Evolutionary conservation across 2,888 invertebrate genomes (phyloP).

Genomic region (Ectemnius continuus): DNA sequence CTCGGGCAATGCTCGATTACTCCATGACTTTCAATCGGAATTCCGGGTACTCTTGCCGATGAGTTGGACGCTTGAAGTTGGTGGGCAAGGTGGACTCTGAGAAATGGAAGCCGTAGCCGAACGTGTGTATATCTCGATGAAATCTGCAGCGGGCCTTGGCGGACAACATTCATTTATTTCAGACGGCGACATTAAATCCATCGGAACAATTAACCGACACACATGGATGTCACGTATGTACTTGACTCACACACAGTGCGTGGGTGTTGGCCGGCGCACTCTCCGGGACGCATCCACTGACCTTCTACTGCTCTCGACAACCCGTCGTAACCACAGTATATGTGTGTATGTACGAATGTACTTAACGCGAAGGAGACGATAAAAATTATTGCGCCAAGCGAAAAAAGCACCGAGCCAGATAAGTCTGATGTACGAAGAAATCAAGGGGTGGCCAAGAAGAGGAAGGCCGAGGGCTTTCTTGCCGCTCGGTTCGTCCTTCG

Average conservation of each 20-base stretch:
- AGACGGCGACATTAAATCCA: slow-evolving; percentile 64
- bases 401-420: too few species aligned
- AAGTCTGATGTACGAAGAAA: too few species aligned
- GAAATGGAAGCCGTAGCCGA: slow-evolving; percentile 57
- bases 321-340: too few species aligned
- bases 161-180: slow-evolving; percentile 63
- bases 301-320: slow-evolving; percentile 12
- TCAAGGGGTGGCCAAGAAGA: too few species aligned
- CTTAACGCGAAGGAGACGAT: too few species aligned
- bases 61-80: too few species aligned
- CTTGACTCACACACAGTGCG: slow-evolving; percentile 38
- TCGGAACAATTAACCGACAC: slow-evolving; percentile 66
- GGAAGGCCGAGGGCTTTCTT: too few species aligned
- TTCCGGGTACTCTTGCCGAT: too few species aligned
- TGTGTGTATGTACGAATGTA: too few species aligned
- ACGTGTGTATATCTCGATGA: slow-evolving; percentile 45
- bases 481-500: too few species aligned
- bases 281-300: slow-evolving; percentile 14
- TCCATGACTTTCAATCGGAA: neutral
- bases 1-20: too few species aligned
- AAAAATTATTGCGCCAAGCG: neutral
- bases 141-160: slow-evolving; percentile 38
- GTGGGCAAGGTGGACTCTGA: slow-evolving; percentile 8
- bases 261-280: slow-evolving; percentile 43
- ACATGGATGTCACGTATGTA: too few species aligned